A percentile compares a stretch with the other conserved stretches of the same genome.
These are phyloP conservation scores for Rissa tridactyla DNA, from an alignment of 2,113 vertebrate species.

Conservation along the genomic window DNA sequence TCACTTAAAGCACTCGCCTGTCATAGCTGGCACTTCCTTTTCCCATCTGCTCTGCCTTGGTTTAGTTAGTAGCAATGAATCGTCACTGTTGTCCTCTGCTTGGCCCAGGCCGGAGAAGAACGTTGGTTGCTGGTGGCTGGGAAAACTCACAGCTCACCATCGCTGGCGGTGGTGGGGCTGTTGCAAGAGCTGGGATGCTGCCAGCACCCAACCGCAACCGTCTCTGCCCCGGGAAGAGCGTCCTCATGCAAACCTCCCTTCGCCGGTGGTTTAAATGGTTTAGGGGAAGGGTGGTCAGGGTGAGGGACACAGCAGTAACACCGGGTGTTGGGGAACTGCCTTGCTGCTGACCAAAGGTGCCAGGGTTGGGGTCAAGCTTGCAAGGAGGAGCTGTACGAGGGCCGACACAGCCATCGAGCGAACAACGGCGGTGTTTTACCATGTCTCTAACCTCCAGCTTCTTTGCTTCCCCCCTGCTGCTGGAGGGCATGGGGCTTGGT, in stretches of 20 bases:
- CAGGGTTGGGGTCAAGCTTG: neutral
- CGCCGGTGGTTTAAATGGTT: rapidly evolving
- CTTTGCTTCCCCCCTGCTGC: neutral
- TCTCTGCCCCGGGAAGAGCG: neutral
- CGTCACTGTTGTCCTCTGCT: neutral
- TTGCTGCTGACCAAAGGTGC: neutral
- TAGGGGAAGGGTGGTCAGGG: neutral
- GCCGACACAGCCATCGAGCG: rapidly evolving
- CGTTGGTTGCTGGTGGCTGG: rapidly evolving
- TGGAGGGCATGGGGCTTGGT: neutral
- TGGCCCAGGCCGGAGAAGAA: neutral
- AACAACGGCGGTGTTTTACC: rapidly evolving
- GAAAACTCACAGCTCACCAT: neutral
- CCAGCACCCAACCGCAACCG: rapidly evolving
- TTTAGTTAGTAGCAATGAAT: neutral
- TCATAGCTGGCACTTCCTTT: neutral
- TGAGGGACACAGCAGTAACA: no score
- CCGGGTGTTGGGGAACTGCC: neutral
- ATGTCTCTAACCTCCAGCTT: neutral
- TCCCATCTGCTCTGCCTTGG: neutral
- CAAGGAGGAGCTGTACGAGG: rapidly evolving
- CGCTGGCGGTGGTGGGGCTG: neutral
- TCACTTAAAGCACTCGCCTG: neutral
- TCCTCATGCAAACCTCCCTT: neutral
- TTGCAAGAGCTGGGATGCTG: neutral